Evolutionary conservation across 1,140 invertebrate species (phyloP), one percentile per base, ranked within the genome.

Genomic region (Trichonephila clavata): DNA sequence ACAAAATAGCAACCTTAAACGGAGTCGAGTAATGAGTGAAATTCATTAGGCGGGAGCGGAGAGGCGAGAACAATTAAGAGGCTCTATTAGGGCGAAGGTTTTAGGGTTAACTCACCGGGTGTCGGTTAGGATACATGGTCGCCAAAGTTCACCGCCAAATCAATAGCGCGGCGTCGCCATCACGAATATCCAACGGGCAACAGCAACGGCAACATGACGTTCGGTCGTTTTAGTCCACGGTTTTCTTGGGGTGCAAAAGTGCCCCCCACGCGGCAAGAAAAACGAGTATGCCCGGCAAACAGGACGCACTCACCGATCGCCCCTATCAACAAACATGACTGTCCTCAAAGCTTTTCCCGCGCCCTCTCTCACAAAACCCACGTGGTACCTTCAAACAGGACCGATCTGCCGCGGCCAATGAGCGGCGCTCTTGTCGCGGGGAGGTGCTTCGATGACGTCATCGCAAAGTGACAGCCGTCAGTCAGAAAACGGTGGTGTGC

Each of bases 71-170:
- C 92, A 93, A 93, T 93, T 93, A 93, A 93, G 92, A 87, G 65
- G 83, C 92, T 93, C 92, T 93, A 93, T 93, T 93, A 93, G 86
- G 86, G 63, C 90, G 90, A 92, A 87, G 92, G 92, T 93, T 93
- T 93, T 93, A 93, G 92, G 92, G 92, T 93, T 93, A 93, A 93
- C 92, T 93, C 87, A 93, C 92, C 92, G 92, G 92, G 92, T 93
- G 92, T 90, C 92, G 68, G 87, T 93, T 93, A 27, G 92, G 92
- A 93, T 93, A 93, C 92, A 93, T 93, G 92, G 92, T 93, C 92
- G 92, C 92, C 92, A 93, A 93, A 84, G 65, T 93, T 93, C 92
- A 87, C 92, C 92, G 92, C 92, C 92, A 93, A 93, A 93, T 93
- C 92, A 93, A 93, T 93, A 93, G 65, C 86, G 65, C 92, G 63